Conservation (phyloP, 2,113 vertebrate species). For the Daphoenositta chrysoptera region DNA sequence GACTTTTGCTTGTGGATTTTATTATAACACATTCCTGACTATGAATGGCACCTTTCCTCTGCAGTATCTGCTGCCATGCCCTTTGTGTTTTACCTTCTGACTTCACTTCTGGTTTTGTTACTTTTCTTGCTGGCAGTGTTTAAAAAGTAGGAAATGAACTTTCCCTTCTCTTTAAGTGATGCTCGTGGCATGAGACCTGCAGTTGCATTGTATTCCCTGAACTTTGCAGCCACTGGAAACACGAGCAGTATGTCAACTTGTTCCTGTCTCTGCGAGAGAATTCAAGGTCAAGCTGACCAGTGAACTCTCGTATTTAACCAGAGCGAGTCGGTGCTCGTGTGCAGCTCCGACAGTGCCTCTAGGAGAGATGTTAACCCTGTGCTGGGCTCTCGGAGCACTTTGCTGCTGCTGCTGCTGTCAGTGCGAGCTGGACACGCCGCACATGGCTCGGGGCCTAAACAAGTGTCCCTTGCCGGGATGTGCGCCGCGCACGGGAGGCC, state of each 20-base stretch:
- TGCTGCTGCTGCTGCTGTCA: not conserved
- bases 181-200: not conserved
- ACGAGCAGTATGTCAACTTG: slow-evolving; percentile 11
- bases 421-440: not conserved
- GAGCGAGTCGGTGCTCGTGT: not conserved
- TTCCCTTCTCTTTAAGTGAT: slow-evolving; percentile 25
- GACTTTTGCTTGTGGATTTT: slow-evolving; percentile 56
- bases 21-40: slow-evolving; percentile 16
- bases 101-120: not conserved
- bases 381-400: not conserved
- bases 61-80: not conserved
- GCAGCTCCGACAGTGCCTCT: not conserved
- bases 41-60: slow-evolving; percentile 24
- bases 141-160: slow-evolving; percentile 41
- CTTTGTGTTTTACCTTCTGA: slow-evolving; percentile 30
- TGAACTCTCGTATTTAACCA: slow-evolving; percentile 31
- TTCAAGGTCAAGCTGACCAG: slow-evolving; percentile 60
- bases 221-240: slow-evolving; percentile 50
- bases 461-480: slow-evolving; percentile 35
- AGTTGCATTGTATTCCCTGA: not conserved
- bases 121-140: not conserved
- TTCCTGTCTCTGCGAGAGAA: slow-evolving; percentile 36
- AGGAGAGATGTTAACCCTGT: slow-evolving; percentile 34
- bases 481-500: not conserved
- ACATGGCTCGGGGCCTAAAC: not conserved